These are phyloP conservation scores for Apis cerana DNA, from an alignment of 1,140 invertebrate species.

Conservation along the genomic window DNA sequence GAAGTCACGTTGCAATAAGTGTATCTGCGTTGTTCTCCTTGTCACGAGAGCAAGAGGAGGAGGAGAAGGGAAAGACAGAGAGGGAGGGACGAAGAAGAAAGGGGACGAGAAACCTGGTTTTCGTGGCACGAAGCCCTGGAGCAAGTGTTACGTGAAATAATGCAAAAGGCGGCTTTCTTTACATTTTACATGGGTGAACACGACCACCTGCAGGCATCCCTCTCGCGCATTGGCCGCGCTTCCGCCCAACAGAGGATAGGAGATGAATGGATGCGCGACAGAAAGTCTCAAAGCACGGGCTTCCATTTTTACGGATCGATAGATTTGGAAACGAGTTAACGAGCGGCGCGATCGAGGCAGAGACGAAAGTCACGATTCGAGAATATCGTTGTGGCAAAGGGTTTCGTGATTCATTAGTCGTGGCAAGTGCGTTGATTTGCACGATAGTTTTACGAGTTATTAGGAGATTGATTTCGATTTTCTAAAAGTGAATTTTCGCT, in stretches of 20 bases:
- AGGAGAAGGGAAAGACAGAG: background rate
- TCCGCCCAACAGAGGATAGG: background rate
- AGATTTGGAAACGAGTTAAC: slow-evolving; percentile 44
- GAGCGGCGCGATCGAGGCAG: background rate
- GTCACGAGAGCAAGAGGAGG: background rate
- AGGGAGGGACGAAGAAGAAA: background rate
- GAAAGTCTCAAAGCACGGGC: slow-evolving; percentile 13
- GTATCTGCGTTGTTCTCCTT: slow-evolving; percentile 41
- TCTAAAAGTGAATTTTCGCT: too few relatives aligned
- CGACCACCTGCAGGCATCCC: background rate
- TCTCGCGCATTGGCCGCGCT: background rate
- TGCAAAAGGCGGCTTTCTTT: slow-evolving; percentile 57
- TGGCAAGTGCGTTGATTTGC: too few relatives aligned
- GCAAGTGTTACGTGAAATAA: slow-evolving; percentile 58
- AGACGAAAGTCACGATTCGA: background rate
- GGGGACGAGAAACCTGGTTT: slow-evolving; percentile 16
- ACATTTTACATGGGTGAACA: slow-evolving; percentile 58
- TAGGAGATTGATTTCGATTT: too few relatives aligned
- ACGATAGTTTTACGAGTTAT: too few relatives aligned
- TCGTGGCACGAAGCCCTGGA: background rate
- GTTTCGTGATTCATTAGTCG: too few relatives aligned
- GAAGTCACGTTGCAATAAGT: slow-evolving; percentile 45
- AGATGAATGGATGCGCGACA: slow-evolving; percentile 40
- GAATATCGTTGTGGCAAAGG: background rate
- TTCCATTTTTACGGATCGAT: slow-evolving; percentile 31